phyloP scores from a whole-genome alignment of 2,113 vertebrate species.

The Pterocles burchelli region DNA sequence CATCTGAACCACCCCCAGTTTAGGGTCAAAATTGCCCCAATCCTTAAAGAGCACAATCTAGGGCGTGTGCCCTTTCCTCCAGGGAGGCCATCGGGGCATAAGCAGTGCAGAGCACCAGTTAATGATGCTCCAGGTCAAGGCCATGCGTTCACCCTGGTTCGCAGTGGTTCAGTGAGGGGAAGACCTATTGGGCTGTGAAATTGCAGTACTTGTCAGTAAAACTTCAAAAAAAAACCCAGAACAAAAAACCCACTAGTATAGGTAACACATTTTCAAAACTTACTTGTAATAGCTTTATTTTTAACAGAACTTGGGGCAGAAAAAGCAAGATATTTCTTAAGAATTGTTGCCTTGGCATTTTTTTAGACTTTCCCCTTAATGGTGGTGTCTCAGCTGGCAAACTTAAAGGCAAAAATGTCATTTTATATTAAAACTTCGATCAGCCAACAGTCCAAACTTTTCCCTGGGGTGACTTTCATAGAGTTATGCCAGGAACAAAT shows the following conservation, averaged over 20 bases:
- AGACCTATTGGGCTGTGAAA: neutral
- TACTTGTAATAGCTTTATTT: neutral
- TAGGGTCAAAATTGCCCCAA: neutral
- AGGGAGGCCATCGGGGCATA: neutral
- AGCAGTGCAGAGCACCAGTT: neutral
- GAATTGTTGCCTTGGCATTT: neutral
- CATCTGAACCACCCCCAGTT: neutral
- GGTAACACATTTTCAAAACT: neutral
- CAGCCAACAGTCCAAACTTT: neutral
- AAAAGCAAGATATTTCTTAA: neutral
- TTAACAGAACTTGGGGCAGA: neutral
- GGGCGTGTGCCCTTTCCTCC: neutral
- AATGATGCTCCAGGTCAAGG: neutral
- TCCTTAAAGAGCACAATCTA: neutral
- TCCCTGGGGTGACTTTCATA: neutral
- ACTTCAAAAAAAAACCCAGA: neutral
- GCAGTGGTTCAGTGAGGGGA: neutral
- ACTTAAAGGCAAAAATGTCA: neutral
- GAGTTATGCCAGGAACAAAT: neutral
- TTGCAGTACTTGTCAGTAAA: neutral
- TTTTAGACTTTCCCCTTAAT: neutral
- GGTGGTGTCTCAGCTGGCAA: neutral
- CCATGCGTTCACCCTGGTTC: neutral
- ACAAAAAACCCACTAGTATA: fast-evolving
- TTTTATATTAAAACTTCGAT: neutral